These are phyloP conservation scores for Hemithea aestivaria DNA, from an alignment of 2,888 invertebrate genomes.

Conservation along the genomic window DNA sequence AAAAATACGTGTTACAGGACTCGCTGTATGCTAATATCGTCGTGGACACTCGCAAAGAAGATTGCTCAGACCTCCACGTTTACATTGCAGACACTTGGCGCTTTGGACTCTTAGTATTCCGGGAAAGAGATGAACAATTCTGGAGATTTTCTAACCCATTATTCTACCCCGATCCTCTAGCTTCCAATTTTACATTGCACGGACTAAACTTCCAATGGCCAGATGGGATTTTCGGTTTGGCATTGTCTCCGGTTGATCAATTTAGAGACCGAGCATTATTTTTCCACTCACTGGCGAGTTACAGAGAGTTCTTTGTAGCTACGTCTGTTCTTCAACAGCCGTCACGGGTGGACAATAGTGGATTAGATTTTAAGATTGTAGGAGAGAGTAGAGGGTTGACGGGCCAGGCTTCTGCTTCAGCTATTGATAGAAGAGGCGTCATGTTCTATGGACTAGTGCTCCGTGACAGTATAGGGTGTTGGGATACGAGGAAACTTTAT, in stretches of 20 bases:
- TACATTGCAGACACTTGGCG: slow-evolving; percentile 86
- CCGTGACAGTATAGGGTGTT: slow-evolving; percentile 87
- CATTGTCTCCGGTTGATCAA: slow-evolving; percentile 79
- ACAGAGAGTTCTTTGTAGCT: slow-evolving; percentile 86
- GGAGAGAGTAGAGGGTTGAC: slow-evolving; percentile 76
- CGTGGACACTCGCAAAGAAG: slow-evolving; percentile 78
- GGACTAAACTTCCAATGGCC: slow-evolving; percentile 89
- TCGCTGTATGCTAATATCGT: slow-evolving; percentile 84
- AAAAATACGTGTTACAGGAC: slow-evolving; percentile 82
- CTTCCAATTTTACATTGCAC: slow-evolving; percentile 85
- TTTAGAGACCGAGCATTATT: slow-evolving; percentile 82
- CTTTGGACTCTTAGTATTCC: slow-evolving; percentile 81
- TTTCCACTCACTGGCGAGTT: slow-evolving; percentile 91
- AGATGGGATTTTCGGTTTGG: slow-evolving; percentile 88
- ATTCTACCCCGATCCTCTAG: slow-evolving; percentile 86
- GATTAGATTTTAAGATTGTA: slow-evolving; percentile 51
- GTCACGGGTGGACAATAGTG: slow-evolving; percentile 48
- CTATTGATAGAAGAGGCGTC: slow-evolving; percentile 84
- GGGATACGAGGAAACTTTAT: slow-evolving; percentile 87
- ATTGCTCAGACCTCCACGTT: slow-evolving; percentile 82
- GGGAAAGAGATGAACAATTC: slow-evolving; percentile 76
- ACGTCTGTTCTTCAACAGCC: slow-evolving; percentile 83
- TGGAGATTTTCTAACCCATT: slow-evolving; percentile 83
- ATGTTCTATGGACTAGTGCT: slow-evolving; percentile 90
- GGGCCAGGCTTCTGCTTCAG: slow-evolving; percentile 87